Evolutionary conservation across 2,797 vertebrate genomes (phyloP), one percentile per base, ranked within the genome.

Genomic region (Steatocranus sp.): DNA sequence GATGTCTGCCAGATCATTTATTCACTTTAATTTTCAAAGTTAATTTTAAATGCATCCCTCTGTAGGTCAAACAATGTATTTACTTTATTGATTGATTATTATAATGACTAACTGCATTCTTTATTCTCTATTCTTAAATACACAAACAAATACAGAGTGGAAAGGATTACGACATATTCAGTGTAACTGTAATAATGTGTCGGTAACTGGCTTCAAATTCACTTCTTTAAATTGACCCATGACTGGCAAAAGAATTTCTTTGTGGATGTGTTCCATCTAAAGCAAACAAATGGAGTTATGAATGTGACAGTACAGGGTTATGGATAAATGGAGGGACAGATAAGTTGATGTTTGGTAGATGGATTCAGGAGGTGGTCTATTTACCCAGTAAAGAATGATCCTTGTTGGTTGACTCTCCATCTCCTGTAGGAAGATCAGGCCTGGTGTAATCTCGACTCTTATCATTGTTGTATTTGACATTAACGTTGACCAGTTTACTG

Each of bases 381-480:
- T 92, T 97, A 99, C 98, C 98, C 94, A 99, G 90, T 87, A 99
- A 96, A 76, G 96, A 95, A 30, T 96, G 95, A 43, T 99, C 98
- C 95, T 99, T 99, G 86, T 95, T 97, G 0, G 96, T 94, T 41
- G 97, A 96, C 2, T 99, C 98, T 74, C 98, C 98, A 41, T 99
- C 98, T 36, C 98, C 98, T 68, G 98, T 97, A 0, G 98, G 98
- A 82, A 99, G 97, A 92, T 99, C 98, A 12, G 98, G 98, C 87
- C 98, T 96, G 83, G 98, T 99, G 90, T 99, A 99, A 93, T 99
- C 98, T 79, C 98, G 97, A 91, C 98, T 99, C 96, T 99, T 99
- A 91, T 99, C 98, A 0, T 99, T 99, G 96, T 99, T 99, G 96
- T 99, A 99, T 92, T 99, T 99, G 73, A 99, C 98, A 68, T 99